Base-by-base conservation (phyloP, 1,140 invertebrate genomes). In the Catajapyx aquilonaris region DNA sequence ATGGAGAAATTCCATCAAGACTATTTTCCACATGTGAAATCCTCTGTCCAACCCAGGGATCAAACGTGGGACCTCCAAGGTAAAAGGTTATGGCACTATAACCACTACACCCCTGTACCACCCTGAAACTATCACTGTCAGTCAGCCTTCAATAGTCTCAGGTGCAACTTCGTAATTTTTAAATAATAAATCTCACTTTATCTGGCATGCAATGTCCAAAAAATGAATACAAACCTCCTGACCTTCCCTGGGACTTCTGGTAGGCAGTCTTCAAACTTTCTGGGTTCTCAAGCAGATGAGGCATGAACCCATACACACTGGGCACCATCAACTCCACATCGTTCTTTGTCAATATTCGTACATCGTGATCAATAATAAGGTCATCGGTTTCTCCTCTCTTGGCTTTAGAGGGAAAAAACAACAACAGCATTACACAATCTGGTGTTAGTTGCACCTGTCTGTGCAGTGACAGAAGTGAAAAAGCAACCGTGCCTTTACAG, bases 231-330 rank as follows among this genome's bases (percentile, higher is more conserved):
- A 52, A 52, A 70, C 68, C 68, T 46, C 77, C 77, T 9, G 61
- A 62, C 31, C 81, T 65, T 4, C 72, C 73, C 45, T 73, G 74
- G 11, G 76, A 78, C 44, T 84, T 61, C 37, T 77, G 62, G 52
- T 76, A 84, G 5, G 76, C 73, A 5, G 87, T 81, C 30, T 70
- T 63, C 25, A 90, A 57, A 47, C 80, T 81, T 43, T 69, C 66
- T 0, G 76, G 72, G 51, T 80, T 71, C 31, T 79, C 73, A 31
- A 85, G 62, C 16, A 93, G 62, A 60, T 93, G 83, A 1, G 88
- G 86, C 33, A 93, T 59, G 49, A 88, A 85, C 48, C 81, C 75
- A 56, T 78, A 87, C 35, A 83, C 71, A 37, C 76, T 77, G 9
- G 81, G 81, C 32, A 81, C 55, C 33, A 68, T 63, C 7, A 79